Base-by-base conservation (phyloP, 2,113 vertebrate genomes). In the Climacteris rufus region DNA sequence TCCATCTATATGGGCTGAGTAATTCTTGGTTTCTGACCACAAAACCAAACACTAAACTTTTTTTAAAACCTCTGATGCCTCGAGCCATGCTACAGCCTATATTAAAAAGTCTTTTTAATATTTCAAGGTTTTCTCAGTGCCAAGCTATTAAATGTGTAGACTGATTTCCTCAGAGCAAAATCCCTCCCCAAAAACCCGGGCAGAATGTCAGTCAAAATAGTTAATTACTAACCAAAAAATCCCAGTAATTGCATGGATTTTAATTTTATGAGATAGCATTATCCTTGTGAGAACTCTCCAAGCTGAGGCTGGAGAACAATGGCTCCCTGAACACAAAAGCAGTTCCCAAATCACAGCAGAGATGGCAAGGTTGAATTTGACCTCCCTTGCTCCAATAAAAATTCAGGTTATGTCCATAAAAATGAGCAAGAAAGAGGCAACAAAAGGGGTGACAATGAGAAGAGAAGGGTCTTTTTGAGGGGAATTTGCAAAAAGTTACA, bases 191-290 rank as follows among this genome's bases (percentile, higher is more conserved):
- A 84, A 93, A 94, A 89, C 47, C 53, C 42, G 74, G 70, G 45
- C 40, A 70, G 71, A 70, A 80, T 40, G 90, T 87, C 95, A 94
- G 80, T 95, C 95, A 95, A 96, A 96, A 90, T 24, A 40, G 47
- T 91, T 95, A 96, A 96, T 95, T 95, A 92, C 84, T 77, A 90
- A 83, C 50, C 16, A 81, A 71, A 87, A 96, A 47, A 53, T 28
- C 84, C 53, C 50, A 83, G 84, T 94, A 95, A 94, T 40, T 93
- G 85, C 82, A 74, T 37, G 85, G 93, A 87, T 95, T 96, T 95
- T 93, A 95, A 94, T 86, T 96, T 90, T 96, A 94, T 93, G 91
- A 96, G 87, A 77, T 74, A 86, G 63, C 0, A 0, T 91, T 91
- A 88, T 77, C 82, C 95, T 90, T 94, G 77, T 25, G 87, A 96